Conservation (phyloP, 2,888 invertebrate species). For the Ganaspis brasiliensis region DNA sequence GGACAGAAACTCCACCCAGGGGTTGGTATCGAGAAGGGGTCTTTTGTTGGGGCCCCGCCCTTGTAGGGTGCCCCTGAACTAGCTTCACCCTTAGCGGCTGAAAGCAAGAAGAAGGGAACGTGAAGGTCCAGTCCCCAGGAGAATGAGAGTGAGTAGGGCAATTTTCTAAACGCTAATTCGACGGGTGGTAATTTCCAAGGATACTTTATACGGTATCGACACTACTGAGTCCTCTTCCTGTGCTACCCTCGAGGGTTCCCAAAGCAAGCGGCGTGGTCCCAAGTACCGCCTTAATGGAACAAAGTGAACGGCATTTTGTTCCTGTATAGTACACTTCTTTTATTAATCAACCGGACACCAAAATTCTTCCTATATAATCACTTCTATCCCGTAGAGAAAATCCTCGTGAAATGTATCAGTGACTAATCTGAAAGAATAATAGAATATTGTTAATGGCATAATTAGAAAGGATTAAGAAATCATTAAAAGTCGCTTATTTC, state of each 20-base stretch:
- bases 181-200: slow-evolving; percentile 70
- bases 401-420: too few species aligned
- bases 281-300: slow-evolving; percentile 45
- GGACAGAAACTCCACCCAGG: slow-evolving; percentile 78
- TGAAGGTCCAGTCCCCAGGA: slow-evolving; percentile 61
- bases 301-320: slow-evolving; percentile 35
- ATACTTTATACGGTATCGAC: slow-evolving; percentile 68
- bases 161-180: slow-evolving; percentile 74
- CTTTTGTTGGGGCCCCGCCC: slow-evolving; percentile 76
- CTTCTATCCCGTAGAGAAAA: neutral
- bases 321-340: neutral
- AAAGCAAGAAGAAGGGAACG: neutral
- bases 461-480: too few species aligned
- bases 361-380: slow-evolving; percentile 1
- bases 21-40: slow-evolving; percentile 74
- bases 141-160: slow-evolving; percentile 70
- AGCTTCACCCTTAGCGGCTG: slow-evolving; percentile 55
- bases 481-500: too few species aligned
- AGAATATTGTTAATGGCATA: too few species aligned
- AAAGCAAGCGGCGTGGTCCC: slow-evolving; percentile 35
- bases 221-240: slow-evolving; percentile 56
- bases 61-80: slow-evolving; percentile 66
- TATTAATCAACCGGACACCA: neutral
- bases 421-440: too few species aligned
- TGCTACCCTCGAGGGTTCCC: slow-evolving; percentile 27